These are phyloP conservation scores for Lasaia peninsularis DNA, from an alignment of 1,140 invertebrate species.

Conservation along the genomic window DNA sequence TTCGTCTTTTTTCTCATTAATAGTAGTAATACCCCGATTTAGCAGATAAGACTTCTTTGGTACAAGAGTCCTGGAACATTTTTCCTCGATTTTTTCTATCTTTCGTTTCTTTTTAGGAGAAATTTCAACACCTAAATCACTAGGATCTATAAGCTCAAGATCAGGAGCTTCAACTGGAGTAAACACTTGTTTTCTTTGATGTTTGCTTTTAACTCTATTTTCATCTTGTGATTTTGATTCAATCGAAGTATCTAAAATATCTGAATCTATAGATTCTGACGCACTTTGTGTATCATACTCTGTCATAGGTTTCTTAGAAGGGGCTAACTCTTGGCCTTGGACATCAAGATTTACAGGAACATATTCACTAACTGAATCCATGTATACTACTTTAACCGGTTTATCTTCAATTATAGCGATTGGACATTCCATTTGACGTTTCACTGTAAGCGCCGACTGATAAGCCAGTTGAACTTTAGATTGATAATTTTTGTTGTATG, in stretches of 20 bases:
- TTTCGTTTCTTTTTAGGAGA: constrained; percentile 62
- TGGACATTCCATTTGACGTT: constrained; percentile 52
- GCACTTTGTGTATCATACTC: constrained; percentile 43
- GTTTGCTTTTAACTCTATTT: constrained; percentile 59
- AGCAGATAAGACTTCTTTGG: constrained; percentile 67
- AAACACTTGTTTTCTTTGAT: constrained; percentile 74
- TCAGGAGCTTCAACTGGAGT: constrained; percentile 69
- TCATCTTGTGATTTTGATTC: constrained; percentile 51
- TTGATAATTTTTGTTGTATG: constrained; percentile 52
- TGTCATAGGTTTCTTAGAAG: constrained; percentile 35
- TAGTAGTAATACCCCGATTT: constrained; percentile 32
- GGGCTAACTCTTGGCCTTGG: constrained; percentile 57
- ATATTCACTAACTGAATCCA: constrained; percentile 51
- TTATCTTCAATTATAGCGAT: constrained; percentile 66
- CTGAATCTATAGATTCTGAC: constrained; percentile 59
- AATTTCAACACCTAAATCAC: constrained; percentile 51
- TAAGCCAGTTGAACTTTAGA: constrained; percentile 68
- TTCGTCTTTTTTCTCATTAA: constrained; percentile 29
- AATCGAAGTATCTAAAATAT: constrained; percentile 39
- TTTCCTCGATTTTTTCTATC: constrained; percentile 53
- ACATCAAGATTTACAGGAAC: constrained; percentile 44
- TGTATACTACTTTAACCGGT: constrained; percentile 63
- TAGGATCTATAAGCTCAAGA: constrained; percentile 66
- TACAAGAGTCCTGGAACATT: constrained; percentile 45
- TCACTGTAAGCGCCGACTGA: constrained; percentile 56